A percentile compares a stretch with the other conserved stretches of the same genome.
Evolutionary conservation across 1,140 invertebrate genomes (phyloP).

Genomic region (Drosophila parabipectinata): DNA sequence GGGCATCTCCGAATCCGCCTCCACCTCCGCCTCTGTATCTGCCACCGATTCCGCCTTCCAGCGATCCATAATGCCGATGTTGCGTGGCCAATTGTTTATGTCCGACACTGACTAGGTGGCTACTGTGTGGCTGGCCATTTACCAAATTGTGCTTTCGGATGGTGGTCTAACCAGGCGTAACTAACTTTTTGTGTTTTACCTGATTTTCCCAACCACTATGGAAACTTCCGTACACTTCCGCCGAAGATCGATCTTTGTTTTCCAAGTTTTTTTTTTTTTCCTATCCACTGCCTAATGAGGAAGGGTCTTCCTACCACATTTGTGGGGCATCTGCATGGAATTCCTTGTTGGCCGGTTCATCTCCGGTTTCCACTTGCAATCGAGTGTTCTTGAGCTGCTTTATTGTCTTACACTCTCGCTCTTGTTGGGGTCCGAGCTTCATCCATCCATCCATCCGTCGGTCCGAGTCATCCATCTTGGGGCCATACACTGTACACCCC

Average conservation of each 20-base stretch:
- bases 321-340: conserved; percentile 62
- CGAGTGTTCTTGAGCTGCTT: conserved; percentile 66
- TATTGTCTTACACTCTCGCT: conserved; percentile 67
- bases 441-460: conserved; percentile 12
- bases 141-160: conserved; percentile 66
- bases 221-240: conserved; percentile 64
- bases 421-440: conserved; percentile 49
- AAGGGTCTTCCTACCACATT: conserved; percentile 54
- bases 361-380: conserved; percentile 56
- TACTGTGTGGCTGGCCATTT: conserved; percentile 58
- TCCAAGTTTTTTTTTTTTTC: conserved; percentile 15
- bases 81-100: conserved; percentile 76
- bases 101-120: conserved; percentile 33
- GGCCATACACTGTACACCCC: conserved; percentile 17
- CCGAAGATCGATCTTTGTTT: conserved; percentile 43
- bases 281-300: conserved; percentile 23
- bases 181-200: conserved; percentile 51
- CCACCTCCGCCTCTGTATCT: conserved; percentile 1
- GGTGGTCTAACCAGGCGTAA: conserved; percentile 68
- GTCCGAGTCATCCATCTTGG: conserved; percentile 11
- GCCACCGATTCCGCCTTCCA: neutral
- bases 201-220: conserved; percentile 28
- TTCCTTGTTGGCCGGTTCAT: conserved; percentile 27
- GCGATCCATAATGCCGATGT: conserved; percentile 52
- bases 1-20: conserved; percentile 25